Evolutionary conservation across 2,888 invertebrate species (phyloP).

Genomic region (Aplocera efformata): DNA sequence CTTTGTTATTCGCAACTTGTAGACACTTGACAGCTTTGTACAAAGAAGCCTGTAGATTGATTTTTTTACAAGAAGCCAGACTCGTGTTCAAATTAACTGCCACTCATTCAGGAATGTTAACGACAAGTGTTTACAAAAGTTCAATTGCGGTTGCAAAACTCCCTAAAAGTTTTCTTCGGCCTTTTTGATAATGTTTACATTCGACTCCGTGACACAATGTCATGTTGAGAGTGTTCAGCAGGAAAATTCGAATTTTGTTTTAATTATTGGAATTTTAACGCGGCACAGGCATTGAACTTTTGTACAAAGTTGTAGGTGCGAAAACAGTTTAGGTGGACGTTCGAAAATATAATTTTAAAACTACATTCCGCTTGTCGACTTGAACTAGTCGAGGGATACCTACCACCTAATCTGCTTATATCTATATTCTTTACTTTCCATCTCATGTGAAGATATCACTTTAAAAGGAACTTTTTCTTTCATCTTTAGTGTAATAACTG

Average conservation of each 20-base stretch:
- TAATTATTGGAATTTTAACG: slow-evolving; percentile 6
- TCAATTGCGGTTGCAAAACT: slow-evolving; percentile 43
- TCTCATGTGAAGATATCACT: slow-evolving; percentile 29
- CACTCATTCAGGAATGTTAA: slow-evolving; percentile 43
- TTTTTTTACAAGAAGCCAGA: slow-evolving; percentile 49
- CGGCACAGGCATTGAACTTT: slow-evolving; percentile 61
- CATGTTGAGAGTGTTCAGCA: no score
- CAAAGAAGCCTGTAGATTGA: slow-evolving; percentile 55
- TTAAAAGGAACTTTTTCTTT: slow-evolving; percentile 49
- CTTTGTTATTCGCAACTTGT: slow-evolving; percentile 21
- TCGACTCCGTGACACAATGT: no score
- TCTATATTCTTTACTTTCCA: slow-evolving; percentile 30
- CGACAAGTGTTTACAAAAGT: slow-evolving; percentile 52
- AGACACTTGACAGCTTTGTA: slow-evolving; percentile 65
- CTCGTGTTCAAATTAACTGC: slow-evolving; percentile 45
- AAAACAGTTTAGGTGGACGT: slow-evolving; percentile 22
- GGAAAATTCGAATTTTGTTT: no score
- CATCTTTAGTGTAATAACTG: slow-evolving; percentile 58
- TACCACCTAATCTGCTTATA: no score
- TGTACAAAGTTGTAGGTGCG: slow-evolving; percentile 67
- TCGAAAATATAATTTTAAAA: no score
- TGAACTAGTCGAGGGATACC: slow-evolving; percentile 5
- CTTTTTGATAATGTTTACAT: no score
- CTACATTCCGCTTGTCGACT: no score
- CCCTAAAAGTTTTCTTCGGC: neutral